Conservation (phyloP, 2,888 invertebrate species). For the Halocaridina rubra region DNA sequence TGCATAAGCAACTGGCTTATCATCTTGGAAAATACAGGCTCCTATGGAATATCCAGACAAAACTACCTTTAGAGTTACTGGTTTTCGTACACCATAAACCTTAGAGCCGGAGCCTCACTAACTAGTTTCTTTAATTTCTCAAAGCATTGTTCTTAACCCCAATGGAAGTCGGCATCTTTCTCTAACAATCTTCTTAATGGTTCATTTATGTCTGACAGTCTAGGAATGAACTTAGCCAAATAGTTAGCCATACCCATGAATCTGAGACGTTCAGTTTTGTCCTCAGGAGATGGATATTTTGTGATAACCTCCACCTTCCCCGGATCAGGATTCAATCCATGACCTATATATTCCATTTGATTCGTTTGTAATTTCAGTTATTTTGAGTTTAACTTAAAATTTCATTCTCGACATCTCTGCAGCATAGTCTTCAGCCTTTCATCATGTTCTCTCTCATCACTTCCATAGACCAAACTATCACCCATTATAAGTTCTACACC, state of each 20-base stretch:
- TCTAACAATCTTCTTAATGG: not conserved
- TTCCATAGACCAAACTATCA: conserved; percentile 14
- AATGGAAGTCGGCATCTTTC: not conserved
- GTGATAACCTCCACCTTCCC: not conserved
- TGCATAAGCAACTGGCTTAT: not conserved
- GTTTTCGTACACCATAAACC: not conserved
- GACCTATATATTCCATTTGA: conserved; percentile 9
- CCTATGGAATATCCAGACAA: not conserved
- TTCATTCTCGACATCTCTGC: not conserved
- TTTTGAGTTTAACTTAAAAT: not conserved
- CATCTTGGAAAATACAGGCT: not conserved
- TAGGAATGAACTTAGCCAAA: conserved; percentile 12
- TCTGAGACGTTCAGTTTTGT: not conserved
- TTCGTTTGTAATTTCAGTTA: not conserved
- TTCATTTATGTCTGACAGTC: not conserved
- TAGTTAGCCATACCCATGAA: conserved; percentile 30
- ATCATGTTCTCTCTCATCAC: not conserved
- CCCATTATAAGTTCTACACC: conserved; percentile 17
- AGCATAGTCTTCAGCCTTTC: not conserved
- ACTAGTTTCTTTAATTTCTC: not conserved
- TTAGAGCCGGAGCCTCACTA: not conserved
- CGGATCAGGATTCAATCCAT: not conserved
- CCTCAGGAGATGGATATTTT: not conserved
- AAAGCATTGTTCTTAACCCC: not conserved
- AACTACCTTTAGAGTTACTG: not conserved